These are phyloP conservation scores for Bovichtus variegatus DNA, from an alignment of 2,797 vertebrate genomes.

Conservation along the genomic window DNA sequence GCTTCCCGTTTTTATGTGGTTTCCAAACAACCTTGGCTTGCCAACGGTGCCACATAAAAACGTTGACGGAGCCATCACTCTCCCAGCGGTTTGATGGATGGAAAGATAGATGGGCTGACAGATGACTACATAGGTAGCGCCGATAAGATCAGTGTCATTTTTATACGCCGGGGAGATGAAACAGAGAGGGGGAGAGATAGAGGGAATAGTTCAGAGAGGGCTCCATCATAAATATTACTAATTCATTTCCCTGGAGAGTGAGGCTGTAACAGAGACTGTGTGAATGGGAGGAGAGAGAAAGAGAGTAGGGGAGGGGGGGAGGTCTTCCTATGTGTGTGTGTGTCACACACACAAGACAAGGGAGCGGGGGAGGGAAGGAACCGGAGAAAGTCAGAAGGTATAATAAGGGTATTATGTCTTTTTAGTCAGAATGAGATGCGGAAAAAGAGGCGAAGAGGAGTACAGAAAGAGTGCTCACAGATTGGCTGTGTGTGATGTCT, in stretches of 20 bases:
- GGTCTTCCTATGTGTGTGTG: conserved; percentile 1
- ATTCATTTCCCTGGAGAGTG: conserved; percentile 79
- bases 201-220: conserved; percentile 45
- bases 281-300: conserved; percentile 51
- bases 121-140: conserved; percentile 78
- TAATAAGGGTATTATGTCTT: conserved; percentile 81
- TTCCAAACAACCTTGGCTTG: conserved; percentile 77
- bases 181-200: conserved; percentile 55
- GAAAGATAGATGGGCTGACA: conserved; percentile 77
- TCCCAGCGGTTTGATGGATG: conserved; percentile 78
- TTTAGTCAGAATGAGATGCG: conserved; percentile 58
- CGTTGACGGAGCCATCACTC: conserved; percentile 67
- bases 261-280: conserved; percentile 52
- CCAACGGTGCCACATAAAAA: conserved; percentile 72
- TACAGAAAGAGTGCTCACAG: conserved; percentile 26
- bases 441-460: conserved; percentile 32
- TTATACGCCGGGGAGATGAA: conserved; percentile 78
- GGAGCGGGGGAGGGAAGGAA: conserved; percentile 66
- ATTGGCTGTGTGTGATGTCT: conserved; percentile 13
- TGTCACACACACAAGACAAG: conserved; percentile 48
- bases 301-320: conserved; percentile 35
- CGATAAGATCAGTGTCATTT: conserved; percentile 84
- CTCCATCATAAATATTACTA: conserved; percentile 85
- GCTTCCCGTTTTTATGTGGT: conserved; percentile 71
- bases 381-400: conserved; percentile 63